Percentiles rank a stretch among this genome's conserved stretches.
These are phyloP conservation scores for Pempheris klunzingeri DNA, from an alignment of 2,797 vertebrate genomes.

Conservation along the genomic window DNA sequence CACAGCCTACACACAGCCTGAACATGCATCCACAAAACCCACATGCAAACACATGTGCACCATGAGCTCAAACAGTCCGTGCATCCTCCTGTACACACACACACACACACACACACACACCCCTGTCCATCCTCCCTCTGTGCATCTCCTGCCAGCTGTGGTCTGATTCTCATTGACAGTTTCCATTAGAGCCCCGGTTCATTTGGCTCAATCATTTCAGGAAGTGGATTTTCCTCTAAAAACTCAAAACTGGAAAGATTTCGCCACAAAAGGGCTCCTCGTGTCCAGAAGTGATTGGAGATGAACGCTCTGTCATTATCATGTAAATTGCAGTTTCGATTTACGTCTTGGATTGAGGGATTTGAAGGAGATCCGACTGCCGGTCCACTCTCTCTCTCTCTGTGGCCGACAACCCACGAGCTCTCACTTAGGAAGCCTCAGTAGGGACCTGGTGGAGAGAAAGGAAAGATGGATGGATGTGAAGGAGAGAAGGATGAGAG, in stretches of 20 bases:
- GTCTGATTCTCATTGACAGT: conserved; percentile 44
- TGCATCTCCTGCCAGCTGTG: neutral
- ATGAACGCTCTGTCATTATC: conserved; percentile 63
- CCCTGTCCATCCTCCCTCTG: neutral
- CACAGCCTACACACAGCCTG: conserved; percentile 6
- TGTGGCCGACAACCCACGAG: neutral
- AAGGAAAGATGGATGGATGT: too few relatives aligned
- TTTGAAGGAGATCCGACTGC: conserved; percentile 7
- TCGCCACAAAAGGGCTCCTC: conserved; percentile 24
- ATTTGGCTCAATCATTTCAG: conserved; percentile 50
- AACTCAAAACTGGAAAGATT: conserved; percentile 57
- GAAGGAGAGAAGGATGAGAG: neutral
- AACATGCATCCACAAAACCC: conserved; percentile 9
- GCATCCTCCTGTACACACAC: neutral
- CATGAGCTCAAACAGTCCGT: neutral
- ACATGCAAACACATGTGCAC: neutral
- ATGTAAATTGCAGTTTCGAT: conserved; percentile 55
- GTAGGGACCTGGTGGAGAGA: neutral
- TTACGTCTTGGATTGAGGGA: conserved; percentile 50
- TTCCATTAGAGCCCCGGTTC: conserved; percentile 29
- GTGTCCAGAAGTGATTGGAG: conserved; percentile 30
- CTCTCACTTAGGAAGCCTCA: neutral
- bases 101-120: neutral
- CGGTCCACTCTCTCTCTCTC: neutral
- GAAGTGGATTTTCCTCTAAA: conserved; percentile 58